phyloP scores from a whole-genome alignment of 2,888 invertebrate species.

The Bugula neritina region DNA sequence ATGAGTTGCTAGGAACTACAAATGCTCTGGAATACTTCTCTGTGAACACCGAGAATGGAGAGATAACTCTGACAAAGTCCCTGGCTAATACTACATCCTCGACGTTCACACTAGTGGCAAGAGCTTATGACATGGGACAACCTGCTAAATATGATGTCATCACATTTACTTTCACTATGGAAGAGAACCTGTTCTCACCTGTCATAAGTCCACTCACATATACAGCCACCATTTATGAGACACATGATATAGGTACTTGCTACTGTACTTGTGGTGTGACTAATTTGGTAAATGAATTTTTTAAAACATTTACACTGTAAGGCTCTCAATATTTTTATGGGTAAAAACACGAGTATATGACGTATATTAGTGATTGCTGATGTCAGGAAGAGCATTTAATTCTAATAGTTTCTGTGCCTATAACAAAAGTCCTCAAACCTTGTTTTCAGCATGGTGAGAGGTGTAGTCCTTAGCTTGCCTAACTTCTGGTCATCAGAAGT shows the following conservation, averaged over 20 bases:
- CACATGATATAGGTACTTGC: background rate
- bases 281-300: no score
- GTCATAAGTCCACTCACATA: conserved; percentile 3
- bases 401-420: no score
- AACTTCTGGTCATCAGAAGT: no score
- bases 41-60: conserved; percentile 6
- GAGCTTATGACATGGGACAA: background rate
- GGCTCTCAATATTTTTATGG: no score
- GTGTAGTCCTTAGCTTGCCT: no score
- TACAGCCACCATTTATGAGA: background rate
- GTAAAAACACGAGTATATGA: no score
- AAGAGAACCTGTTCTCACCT: conserved; percentile 16
- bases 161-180: background rate
- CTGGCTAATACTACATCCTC: background rate
- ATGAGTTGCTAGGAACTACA: conserved; percentile 14
- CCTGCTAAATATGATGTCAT: conserved; percentile 16
- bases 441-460: no score
- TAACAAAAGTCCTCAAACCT: no score
- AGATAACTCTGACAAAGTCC: background rate
- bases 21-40: conserved; percentile 11
- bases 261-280: no score
- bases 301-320: no score
- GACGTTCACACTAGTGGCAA: background rate
- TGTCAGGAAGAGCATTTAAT: no score
- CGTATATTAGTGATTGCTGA: no score